These are phyloP conservation scores for Marisa cornuarietis DNA, from an alignment of 1,140 invertebrate genomes.

Conservation along the genomic window DNA sequence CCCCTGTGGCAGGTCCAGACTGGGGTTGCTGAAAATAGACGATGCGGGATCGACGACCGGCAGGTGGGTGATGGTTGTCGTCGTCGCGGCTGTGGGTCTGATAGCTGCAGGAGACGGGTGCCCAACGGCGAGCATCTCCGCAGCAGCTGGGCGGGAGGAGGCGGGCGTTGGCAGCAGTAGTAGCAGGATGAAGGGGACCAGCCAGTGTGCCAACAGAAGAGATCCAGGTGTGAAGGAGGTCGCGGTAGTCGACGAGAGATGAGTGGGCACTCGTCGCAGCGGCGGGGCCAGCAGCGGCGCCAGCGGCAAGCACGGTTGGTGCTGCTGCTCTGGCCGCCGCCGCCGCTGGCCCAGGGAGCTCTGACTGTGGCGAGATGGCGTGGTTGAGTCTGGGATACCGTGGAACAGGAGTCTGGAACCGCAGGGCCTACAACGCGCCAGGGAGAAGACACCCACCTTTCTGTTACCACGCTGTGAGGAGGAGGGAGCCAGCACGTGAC, in stretches of 20 bases:
- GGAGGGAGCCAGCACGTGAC: no score
- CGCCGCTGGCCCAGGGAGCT: constrained; percentile 13
- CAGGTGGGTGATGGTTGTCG: not conserved
- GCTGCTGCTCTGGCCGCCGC: constrained; percentile 6
- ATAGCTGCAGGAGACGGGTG: not conserved
- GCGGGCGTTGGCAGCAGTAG: not conserved
- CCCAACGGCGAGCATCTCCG: constrained; percentile 3
- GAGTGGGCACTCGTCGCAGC: not conserved
- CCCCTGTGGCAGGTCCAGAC: constrained; percentile 19
- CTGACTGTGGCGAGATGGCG: constrained; percentile 14
- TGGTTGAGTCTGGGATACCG: not conserved
- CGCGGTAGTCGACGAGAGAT: not conserved
- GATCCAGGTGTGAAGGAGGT: not conserved
- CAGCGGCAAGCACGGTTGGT: not conserved
- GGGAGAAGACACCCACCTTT: no score
- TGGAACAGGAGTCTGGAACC: no score
- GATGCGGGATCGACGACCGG: not conserved
- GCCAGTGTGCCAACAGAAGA: not conserved
- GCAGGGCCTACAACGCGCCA: no score
- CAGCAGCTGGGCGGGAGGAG: not conserved
- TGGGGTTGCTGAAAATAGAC: not conserved
- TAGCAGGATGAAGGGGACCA: not conserved
- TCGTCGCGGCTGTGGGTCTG: no score
- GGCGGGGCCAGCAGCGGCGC: not conserved
- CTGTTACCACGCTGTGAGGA: no score